Conservation (phyloP, 2,888 invertebrate genomes). For the Molanna angustata region DNA sequence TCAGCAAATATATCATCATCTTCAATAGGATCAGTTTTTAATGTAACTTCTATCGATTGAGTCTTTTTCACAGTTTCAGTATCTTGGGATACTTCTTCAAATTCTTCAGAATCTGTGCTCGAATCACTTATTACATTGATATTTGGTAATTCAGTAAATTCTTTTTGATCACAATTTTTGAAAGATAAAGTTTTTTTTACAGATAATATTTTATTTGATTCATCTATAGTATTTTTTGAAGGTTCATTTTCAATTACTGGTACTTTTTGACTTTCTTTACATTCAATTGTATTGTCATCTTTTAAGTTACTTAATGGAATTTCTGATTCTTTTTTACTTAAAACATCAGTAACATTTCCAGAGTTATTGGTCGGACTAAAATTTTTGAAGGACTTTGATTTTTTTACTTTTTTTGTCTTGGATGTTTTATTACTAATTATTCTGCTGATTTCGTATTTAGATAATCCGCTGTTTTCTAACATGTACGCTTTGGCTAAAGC, state of each 20-base stretch:
- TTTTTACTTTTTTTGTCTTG: not conserved
- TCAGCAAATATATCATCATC: conserved; percentile 78
- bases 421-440: conserved; percentile 46
- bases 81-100: conserved; percentile 46
- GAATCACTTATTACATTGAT: not conserved
- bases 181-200: too few species aligned
- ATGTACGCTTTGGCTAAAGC: conserved; percentile 69
- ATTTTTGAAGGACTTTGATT: not conserved
- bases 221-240: too few species aligned
- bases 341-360: too few species aligned
- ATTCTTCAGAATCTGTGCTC: conserved; percentile 36
- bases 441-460: conserved; percentile 64
- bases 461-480: conserved; percentile 73
- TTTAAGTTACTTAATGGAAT: not conserved
- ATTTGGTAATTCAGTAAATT: too few species aligned
- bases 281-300: not conserved
- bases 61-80: not conserved
- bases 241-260: too few species aligned
- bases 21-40: conserved; percentile 43
- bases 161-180: too few species aligned
- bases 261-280: too few species aligned
- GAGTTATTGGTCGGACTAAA: too few species aligned
- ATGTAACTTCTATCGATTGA: conserved; percentile 48
- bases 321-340: too few species aligned
- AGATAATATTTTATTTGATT: too few species aligned